These are phyloP conservation scores for Conus canariensis DNA, from an alignment of 2,888 invertebrate genomes.

Conservation along the genomic window DNA sequence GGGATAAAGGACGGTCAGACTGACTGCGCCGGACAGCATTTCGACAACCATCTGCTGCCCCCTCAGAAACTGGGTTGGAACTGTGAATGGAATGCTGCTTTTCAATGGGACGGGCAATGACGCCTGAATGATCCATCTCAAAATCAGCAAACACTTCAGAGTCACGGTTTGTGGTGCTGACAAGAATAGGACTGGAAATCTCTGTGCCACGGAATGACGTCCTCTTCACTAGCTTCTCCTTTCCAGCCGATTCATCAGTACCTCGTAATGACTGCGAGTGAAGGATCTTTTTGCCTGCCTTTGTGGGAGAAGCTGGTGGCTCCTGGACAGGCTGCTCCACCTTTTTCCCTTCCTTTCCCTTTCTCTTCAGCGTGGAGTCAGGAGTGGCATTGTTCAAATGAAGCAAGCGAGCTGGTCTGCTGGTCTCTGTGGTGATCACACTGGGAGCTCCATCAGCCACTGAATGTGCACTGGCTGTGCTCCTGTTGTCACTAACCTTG, in stretches of 20 bases:
- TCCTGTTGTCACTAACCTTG: neutral
- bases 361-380: slow-evolving; percentile 17
- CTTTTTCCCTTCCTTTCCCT: neutral
- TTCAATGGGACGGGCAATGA: slow-evolving; percentile 44
- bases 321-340: neutral
- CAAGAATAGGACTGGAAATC: slow-evolving; percentile 70
- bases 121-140: slow-evolving; percentile 50
- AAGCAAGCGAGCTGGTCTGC: neutral
- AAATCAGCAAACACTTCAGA: slow-evolving; percentile 64
- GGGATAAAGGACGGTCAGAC: slow-evolving; percentile 47
- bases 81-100: slow-evolving; percentile 32
- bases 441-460: neutral
- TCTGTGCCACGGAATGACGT: slow-evolving; percentile 64
- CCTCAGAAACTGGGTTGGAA: slow-evolving; percentile 7
- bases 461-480: neutral
- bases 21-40: slow-evolving; percentile 49
- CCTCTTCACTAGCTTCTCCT: slow-evolving; percentile 57
- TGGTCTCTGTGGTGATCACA: neutral
- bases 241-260: slow-evolving; percentile 39
- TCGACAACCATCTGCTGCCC: slow-evolving; percentile 33
- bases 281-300: slow-evolving; percentile 28
- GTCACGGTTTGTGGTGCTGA: slow-evolving; percentile 71
- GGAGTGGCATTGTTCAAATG: neutral
- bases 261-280: slow-evolving; percentile 38
- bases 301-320: slow-evolving; percentile 20